Percentiles rank a stretch among this genome's conserved stretches.
These are phyloP conservation scores for Holothuria leucospilota DNA, from an alignment of 53 echinoderm and acorn worm genomes.

Conservation along the genomic window DNA sequence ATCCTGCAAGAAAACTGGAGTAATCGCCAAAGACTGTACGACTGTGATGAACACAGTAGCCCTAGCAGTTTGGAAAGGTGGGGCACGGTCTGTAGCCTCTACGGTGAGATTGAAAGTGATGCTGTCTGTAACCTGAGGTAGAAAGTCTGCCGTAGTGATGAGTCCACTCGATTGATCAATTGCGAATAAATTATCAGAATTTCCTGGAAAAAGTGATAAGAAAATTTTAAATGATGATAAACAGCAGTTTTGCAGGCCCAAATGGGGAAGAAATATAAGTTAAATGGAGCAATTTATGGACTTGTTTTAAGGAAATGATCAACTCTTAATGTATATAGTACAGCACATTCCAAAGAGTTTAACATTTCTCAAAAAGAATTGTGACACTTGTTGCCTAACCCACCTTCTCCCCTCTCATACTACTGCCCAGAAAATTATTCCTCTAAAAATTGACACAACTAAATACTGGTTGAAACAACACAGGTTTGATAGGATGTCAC, in stretches of 20 bases:
- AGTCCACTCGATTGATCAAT: conserved; percentile 71
- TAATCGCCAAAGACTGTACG: conserved; percentile 65
- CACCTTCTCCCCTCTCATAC: too few relatives aligned
- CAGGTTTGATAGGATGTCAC: too few relatives aligned
- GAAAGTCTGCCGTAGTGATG: conserved; percentile 68
- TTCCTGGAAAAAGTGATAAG: background rate
- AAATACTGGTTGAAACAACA: too few relatives aligned
- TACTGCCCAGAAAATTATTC: too few relatives aligned
- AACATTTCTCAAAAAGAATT: too few relatives aligned
- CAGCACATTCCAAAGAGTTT: too few relatives aligned
- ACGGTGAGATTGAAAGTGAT: conserved; percentile 83
- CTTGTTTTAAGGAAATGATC: too few relatives aligned
- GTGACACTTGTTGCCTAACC: too few relatives aligned
- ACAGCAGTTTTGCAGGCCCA: background rate
- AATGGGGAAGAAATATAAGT: too few relatives aligned
- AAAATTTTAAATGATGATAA: background rate
- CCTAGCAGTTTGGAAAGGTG: conserved; percentile 65
- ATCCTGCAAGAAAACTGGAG: conserved; percentile 68
- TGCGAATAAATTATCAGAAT: conserved; percentile 47
- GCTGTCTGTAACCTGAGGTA: conserved; percentile 57
- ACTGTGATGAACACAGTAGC: conserved; percentile 72
- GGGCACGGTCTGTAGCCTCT: conserved; percentile 76
- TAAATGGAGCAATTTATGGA: too few relatives aligned
- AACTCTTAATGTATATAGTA: too few relatives aligned
- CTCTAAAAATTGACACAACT: too few relatives aligned